Conservation (phyloP, 2,797 vertebrate species). For the Typhlichthys eigenmanni region DNA sequence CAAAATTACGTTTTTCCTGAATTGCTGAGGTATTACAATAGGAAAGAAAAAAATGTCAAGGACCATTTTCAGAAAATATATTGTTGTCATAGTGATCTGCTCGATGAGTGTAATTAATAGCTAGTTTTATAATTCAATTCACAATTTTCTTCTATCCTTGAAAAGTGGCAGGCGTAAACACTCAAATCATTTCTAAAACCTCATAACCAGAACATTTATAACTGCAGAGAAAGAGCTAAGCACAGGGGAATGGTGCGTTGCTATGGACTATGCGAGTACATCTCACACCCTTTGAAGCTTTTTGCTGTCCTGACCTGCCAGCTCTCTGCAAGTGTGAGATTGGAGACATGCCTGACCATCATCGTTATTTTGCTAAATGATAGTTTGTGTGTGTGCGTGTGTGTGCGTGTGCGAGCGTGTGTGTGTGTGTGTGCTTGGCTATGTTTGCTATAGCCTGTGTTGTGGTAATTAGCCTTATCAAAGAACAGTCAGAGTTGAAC, state of each 20-base stretch:
- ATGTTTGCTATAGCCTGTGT: neutral
- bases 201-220: neutral
- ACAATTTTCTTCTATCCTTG: slow-evolving; percentile 3
- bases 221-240: too few relatives aligned
- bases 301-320: neutral
- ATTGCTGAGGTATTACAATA: too few relatives aligned
- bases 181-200: neutral
- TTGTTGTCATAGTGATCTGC: too few relatives aligned
- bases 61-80: neutral
- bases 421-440: neutral
- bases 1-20: too few relatives aligned
- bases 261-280: too few relatives aligned
- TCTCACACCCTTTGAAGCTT: too few relatives aligned
- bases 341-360: slow-evolving; percentile 8
- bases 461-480: too few relatives aligned
- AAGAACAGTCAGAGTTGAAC: too few relatives aligned
- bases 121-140: neutral
- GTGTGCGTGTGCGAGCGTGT: neutral
- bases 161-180: neutral
- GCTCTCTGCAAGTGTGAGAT: neutral
- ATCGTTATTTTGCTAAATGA: neutral
- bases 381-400: slow-evolving; percentile 10
- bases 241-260: too few relatives aligned
- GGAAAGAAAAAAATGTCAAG: neutral
- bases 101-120: too few relatives aligned